These are phyloP conservation scores for Pogona vitticeps DNA, from an alignment of 2,113 vertebrate genomes.

Conservation along the genomic window DNA sequence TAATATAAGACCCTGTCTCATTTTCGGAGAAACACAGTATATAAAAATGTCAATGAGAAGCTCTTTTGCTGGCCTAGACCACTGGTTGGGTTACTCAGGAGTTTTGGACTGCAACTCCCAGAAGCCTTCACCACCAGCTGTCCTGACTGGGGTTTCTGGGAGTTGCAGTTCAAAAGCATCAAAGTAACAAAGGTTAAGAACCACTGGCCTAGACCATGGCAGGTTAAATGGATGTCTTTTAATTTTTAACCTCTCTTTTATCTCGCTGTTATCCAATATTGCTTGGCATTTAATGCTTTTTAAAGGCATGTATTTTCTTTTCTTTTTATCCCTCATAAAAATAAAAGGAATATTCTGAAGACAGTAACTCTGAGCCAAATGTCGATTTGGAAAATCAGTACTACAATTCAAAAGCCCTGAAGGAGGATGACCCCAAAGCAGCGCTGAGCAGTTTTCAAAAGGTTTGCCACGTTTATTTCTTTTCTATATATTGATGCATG, in stretches of 20 bases:
- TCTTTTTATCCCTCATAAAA: conserved; percentile 11
- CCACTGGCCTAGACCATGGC: too few species aligned
- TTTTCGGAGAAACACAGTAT: too few species aligned
- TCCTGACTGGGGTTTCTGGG: too few species aligned
- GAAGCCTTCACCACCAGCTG: too few species aligned
- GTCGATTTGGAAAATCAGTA: conserved; percentile 99
- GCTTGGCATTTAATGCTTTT: background rate
- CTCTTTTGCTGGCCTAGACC: background rate
- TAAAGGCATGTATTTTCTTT: background rate
- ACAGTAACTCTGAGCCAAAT: conserved; percentile 99
- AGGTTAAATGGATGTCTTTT: background rate
- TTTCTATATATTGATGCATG: conserved; percentile 21
- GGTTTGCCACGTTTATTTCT: conserved; percentile 72
- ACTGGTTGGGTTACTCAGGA: background rate
- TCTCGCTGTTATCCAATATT: background rate
- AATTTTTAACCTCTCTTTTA: background rate
- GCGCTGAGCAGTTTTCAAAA: conserved; percentile 98
- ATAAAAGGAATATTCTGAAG: conserved; percentile 96
- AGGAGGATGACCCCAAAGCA: conserved; percentile 98
- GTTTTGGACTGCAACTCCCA: too few species aligned
- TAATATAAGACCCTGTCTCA: too few species aligned
- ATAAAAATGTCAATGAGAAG: background rate
- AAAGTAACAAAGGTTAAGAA: too few species aligned
- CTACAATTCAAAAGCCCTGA: conserved; percentile 99
- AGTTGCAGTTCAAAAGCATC: too few species aligned